phyloP scores from a whole-genome alignment of 92 coral and sea anemone genomes.

The Diadumene lineata region DNA sequence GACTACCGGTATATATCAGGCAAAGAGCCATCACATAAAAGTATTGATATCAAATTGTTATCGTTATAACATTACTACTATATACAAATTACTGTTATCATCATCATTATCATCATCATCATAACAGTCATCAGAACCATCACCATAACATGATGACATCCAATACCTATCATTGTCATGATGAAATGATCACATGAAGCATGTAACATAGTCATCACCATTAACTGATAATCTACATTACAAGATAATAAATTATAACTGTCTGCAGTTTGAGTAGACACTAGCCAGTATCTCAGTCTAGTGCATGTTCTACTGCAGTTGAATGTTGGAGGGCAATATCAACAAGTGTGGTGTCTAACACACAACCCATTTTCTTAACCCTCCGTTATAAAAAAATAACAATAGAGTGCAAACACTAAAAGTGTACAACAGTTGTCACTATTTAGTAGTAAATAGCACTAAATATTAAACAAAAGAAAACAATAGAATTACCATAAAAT shows the following conservation, averaged over 20 bases:
- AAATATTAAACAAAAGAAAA: background rate
- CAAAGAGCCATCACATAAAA: too few species aligned
- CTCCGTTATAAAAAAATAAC: background rate
- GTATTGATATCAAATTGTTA: too few species aligned
- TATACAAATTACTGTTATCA: too few species aligned
- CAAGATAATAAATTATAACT: background rate
- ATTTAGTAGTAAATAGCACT: too few species aligned
- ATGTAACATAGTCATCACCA: background rate
- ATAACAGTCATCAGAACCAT: too few species aligned
- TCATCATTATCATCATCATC: too few species aligned
- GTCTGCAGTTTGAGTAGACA: constrained; percentile 40
- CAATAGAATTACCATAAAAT: too few species aligned
- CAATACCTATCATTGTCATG: too few species aligned
- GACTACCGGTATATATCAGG: too few species aligned
- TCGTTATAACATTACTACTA: too few species aligned
- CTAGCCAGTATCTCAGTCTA: constrained; percentile 16
- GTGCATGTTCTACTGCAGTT: constrained; percentile 34
- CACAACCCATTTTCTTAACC: constrained; percentile 18
- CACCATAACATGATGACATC: too few species aligned
- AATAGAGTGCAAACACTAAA: background rate
- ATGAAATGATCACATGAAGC: too few species aligned
- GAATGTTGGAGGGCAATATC: constrained; percentile 41
- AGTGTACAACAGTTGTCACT: background rate
- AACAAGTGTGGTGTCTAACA: constrained; percentile 29
- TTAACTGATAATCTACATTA: background rate